phyloP scores from a whole-genome alignment of 2,888 invertebrate species.

The Graphium colonna region DNA sequence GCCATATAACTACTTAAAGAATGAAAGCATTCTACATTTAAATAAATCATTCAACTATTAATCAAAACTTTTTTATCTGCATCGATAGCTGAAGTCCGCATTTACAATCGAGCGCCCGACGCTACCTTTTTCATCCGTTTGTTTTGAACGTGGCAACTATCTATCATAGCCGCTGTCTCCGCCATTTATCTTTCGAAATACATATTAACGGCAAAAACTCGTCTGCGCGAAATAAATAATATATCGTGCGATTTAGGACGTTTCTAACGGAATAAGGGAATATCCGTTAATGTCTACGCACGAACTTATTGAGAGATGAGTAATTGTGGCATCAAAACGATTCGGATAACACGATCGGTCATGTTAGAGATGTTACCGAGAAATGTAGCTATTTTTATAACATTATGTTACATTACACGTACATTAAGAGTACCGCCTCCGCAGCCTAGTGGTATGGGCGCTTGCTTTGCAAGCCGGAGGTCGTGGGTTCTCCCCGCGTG shows the following conservation, averaged over 20 bases:
- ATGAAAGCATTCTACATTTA: too few relatives aligned
- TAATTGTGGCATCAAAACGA: neutral
- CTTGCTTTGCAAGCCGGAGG: too few relatives aligned
- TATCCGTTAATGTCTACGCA: slow-evolving; percentile 16
- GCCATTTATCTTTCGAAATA: slow-evolving; percentile 65
- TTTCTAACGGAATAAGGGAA: slow-evolving; percentile 28
- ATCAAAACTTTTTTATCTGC: too few relatives aligned
- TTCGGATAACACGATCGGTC: too few relatives aligned
- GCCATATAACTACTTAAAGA: too few relatives aligned
- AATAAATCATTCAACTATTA: too few relatives aligned
- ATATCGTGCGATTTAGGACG: neutral
- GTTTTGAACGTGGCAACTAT: slow-evolving; percentile 55
- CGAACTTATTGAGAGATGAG: neutral
- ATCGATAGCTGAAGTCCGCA: too few relatives aligned
- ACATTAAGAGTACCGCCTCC: too few relatives aligned
- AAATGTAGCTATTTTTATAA: too few relatives aligned
- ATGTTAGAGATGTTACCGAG: neutral
- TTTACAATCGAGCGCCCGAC: neutral
- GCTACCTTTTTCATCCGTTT: slow-evolving; percentile 33
- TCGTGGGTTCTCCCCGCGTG: too few relatives aligned
- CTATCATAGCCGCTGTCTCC: slow-evolving; percentile 69
- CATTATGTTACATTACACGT: too few relatives aligned
- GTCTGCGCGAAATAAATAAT: slow-evolving; percentile 14
- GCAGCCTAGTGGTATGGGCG: too few relatives aligned
- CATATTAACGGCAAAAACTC: slow-evolving; percentile 63